Evolutionary conservation across 1,140 invertebrate species (phyloP).

Genomic region (Tachypleus tridentatus): DNA sequence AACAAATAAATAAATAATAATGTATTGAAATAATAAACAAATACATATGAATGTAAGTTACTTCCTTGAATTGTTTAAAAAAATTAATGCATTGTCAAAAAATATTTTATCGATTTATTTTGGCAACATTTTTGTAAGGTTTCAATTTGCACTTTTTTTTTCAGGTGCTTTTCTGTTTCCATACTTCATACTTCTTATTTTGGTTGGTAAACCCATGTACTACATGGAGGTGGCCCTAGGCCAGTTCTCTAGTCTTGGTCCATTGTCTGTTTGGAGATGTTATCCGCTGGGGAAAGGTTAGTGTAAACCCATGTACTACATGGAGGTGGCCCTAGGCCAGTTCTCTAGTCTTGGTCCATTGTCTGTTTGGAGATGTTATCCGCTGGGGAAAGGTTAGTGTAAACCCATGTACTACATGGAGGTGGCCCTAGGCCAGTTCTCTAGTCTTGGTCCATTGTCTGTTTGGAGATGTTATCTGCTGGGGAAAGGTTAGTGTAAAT

Average conservation of each 20-base stretch:
- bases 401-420: conserved; percentile 43
- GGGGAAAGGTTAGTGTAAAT: conserved; percentile 20
- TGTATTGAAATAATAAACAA: too few relatives aligned
- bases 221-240: conserved; percentile 40
- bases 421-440: conserved; percentile 35
- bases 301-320: conserved; percentile 41
- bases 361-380: conserved; percentile 26
- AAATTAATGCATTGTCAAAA: too few relatives aligned
- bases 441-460: conserved; percentile 21
- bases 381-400: conserved; percentile 30
- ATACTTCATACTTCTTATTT: conserved; percentile 43
- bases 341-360: conserved; percentile 24
- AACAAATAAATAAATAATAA: too few relatives aligned
- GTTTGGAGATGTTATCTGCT: conserved; percentile 27
- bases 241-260: conserved; percentile 28
- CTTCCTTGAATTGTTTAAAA: too few relatives aligned
- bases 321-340: conserved; percentile 40
- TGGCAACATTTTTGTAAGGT: too few relatives aligned
- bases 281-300: conserved; percentile 27
- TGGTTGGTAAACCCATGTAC: conserved; percentile 43
- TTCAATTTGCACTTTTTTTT: conserved; percentile 1
- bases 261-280: conserved; percentile 26
- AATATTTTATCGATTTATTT: too few relatives aligned
- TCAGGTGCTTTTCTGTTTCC: conserved; percentile 44
- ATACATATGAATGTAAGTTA: too few relatives aligned